These are phyloP conservation scores for Fulica atra DNA, from an alignment of 2,113 vertebrate genomes.

Conservation along the genomic window DNA sequence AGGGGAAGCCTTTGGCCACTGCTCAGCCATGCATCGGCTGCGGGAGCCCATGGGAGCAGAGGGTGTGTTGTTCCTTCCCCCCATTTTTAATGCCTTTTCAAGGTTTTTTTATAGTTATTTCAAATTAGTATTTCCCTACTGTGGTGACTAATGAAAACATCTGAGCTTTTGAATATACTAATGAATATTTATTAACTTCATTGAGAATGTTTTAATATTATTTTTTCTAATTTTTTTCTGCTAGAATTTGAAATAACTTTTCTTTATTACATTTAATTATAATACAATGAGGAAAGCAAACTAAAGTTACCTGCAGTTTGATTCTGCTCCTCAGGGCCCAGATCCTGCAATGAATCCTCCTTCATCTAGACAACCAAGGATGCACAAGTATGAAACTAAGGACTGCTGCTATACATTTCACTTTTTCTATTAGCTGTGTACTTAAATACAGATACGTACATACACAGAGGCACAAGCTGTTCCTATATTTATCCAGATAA, in stretches of 20 bases:
- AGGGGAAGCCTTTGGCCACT: not conserved
- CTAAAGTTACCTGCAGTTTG: not conserved
- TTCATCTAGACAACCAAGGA: not conserved
- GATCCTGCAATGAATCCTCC: not conserved
- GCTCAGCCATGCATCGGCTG: not conserved
- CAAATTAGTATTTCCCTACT: conserved; percentile 9
- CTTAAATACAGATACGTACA: not conserved
- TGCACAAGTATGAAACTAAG: not conserved
- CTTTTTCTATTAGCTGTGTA: not conserved
- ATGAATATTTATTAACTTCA: not conserved
- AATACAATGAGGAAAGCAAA: not conserved
- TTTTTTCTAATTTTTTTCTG: not conserved
- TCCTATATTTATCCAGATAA: not conserved
- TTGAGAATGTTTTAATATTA: not conserved
- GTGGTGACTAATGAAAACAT: conserved; percentile 15
- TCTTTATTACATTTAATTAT: not conserved
- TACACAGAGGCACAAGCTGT: not conserved
- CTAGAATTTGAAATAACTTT: not conserved
- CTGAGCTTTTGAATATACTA: not conserved
- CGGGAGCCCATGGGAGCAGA: not conserved
- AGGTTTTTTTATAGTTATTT: conserved; percentile 1
- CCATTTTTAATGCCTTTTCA: not conserved
- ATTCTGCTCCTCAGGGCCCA: not conserved
- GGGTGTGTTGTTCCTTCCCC: not conserved
- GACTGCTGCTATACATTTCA: not conserved